Evolutionary conservation across 2,888 invertebrate genomes (phyloP), one percentile per base, ranked within the genome.

Genomic region (Axea sp.): DNA sequence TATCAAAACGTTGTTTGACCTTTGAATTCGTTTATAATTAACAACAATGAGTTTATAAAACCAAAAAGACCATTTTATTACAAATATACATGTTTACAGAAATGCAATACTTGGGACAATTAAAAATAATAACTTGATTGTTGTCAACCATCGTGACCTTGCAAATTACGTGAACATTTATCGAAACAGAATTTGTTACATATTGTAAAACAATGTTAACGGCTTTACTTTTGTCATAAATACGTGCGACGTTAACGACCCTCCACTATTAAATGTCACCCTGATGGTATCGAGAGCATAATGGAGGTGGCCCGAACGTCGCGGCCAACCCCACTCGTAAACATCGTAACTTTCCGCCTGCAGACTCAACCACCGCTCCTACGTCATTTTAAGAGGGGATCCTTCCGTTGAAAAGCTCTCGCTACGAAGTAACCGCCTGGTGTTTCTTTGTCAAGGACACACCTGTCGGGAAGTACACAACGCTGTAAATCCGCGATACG

Each of bases 271-370:
- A 75, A 84, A 83, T 85, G 82, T 62, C 82, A 78, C 80, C 84
- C 84, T 85, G 84, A 77, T 85, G 81, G 60, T 49, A 37, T 55
- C 71, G 82, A 82, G 82, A 79, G 81, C 77, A 77, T 75, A 77
- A 79, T 84, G 84, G 84, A 85, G 84, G 84, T 85, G 85, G 85
- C 83, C n/a, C 80, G 78, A 81, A 80, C 76, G 77, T 55, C 51
- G 62, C 74, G 76, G 81, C 78, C 81, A 82, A 78, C 83, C 84
- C 84, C 82, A 81, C 81, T 79, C 69, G 73, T 30, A 49, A 35
- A 71, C 68, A 71, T 73, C 45, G 47, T 53, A 65, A 76, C 77
- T 81, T 80, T 78, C 79, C 78, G 75, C 77, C 75, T 45, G 47
- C 39, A 55, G 64, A 45, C 69, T 45, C 69, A 57, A 60, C 43